phyloP scores from a whole-genome alignment of 2,888 invertebrate genomes.

The Trissolcus japonicus region DNA sequence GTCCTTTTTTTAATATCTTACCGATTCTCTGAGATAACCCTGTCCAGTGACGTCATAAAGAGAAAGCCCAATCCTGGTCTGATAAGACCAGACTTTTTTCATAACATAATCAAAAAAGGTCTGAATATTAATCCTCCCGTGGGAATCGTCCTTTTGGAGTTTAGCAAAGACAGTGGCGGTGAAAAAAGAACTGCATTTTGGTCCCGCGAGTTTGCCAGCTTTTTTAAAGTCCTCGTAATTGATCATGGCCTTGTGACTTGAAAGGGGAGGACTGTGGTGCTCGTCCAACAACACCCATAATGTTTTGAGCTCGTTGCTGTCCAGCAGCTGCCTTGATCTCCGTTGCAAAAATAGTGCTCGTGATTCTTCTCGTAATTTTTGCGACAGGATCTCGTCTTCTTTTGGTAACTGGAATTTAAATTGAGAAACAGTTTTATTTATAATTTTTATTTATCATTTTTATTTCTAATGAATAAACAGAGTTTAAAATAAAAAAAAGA shows the following conservation, averaged over 20 bases:
- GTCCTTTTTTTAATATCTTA: constrained; percentile 73
- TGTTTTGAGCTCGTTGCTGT: constrained; percentile 90
- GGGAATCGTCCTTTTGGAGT: constrained; percentile 89
- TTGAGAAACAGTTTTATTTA: not conserved
- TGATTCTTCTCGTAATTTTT: constrained; percentile 92
- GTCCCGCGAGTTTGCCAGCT: constrained; percentile 85
- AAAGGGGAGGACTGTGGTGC: constrained; percentile 84
- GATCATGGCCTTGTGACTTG: constrained; percentile 88
- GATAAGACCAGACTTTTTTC: constrained; percentile 96
- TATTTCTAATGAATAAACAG: no score
- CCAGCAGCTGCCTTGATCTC: constrained; percentile 88
- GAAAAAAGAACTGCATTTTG: constrained; percentile 87
- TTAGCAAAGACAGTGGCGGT: constrained; percentile 92
- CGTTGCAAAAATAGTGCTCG: constrained; percentile 91
- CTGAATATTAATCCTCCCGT: constrained; percentile 91
- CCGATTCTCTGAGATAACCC: constrained; percentile 90
- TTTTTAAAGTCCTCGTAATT: constrained; percentile 90
- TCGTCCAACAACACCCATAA: constrained; percentile 91
- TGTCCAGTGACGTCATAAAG: constrained; percentile 95
- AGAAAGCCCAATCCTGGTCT: constrained; percentile 94
- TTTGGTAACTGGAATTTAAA: constrained; percentile 79
- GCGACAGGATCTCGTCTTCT: constrained; percentile 85
- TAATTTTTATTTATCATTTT: no score
- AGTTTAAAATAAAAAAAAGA: no score
- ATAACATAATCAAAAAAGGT: constrained; percentile 96